Conservation (phyloP, 2,797 vertebrate genomes). For the Anguilla marmorata region DNA sequence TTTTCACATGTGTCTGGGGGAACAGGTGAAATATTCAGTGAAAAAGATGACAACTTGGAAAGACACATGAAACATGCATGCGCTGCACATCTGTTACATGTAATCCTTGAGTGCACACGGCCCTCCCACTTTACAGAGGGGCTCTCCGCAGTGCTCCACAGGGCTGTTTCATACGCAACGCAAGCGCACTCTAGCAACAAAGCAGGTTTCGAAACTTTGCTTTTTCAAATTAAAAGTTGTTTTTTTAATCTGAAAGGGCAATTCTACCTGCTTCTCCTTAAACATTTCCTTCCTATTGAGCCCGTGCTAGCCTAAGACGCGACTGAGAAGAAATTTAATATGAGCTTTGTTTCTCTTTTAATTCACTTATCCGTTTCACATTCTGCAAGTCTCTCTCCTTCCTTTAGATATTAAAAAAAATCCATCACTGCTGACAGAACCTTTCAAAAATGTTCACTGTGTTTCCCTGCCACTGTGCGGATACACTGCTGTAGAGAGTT, state of each 20-base stretch:
- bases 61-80: neutral
- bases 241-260: constrained; percentile 24
- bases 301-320: constrained; percentile 30
- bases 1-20: neutral
- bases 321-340: constrained; percentile 48
- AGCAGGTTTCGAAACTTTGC: constrained; percentile 22
- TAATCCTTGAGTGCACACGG: neutral
- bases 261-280: constrained; percentile 34
- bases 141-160: neutral
- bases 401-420: constrained; percentile 72
- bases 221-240: constrained; percentile 35
- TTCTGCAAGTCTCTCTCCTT: constrained; percentile 58
- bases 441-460: constrained; percentile 45
- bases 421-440: constrained; percentile 69
- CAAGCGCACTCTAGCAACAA: constrained; percentile 2
- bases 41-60: neutral
- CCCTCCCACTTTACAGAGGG: neutral
- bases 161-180: neutral
- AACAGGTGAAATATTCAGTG: neutral
- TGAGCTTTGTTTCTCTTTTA: constrained; percentile 52
- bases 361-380: constrained; percentile 52
- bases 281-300: constrained; percentile 44
- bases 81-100: neutral
- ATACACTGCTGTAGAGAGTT: constrained; percentile 30
- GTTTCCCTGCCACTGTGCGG: constrained; percentile 44